These are phyloP conservation scores for Barypeithes pellucidus DNA, from an alignment of 2,888 invertebrate genomes.

Conservation along the genomic window DNA sequence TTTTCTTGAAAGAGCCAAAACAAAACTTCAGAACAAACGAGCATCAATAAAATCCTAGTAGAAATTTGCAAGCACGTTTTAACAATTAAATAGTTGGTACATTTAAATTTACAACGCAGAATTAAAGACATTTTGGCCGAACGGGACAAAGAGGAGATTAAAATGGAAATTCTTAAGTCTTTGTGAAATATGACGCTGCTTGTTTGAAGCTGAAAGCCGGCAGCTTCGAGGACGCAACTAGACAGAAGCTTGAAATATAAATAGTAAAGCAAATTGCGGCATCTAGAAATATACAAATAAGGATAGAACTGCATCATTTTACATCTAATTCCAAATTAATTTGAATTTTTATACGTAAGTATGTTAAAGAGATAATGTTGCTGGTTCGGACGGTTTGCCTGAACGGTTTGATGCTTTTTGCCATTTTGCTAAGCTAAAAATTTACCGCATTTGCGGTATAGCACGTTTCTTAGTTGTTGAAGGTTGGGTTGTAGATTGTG, in stretches of 20 bases:
- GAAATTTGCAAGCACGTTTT: neutral
- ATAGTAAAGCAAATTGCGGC: slow-evolving; percentile 1
- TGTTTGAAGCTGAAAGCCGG: slow-evolving; percentile 46
- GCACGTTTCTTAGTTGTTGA: too few relatives aligned
- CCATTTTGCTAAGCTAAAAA: too few relatives aligned
- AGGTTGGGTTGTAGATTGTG: too few relatives aligned
- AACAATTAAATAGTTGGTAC: slow-evolving; percentile 47
- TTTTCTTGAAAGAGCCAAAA: neutral
- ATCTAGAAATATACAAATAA: neutral
- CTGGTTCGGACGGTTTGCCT: neutral
- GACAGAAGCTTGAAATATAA: slow-evolving; percentile 6
- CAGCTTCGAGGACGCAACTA: slow-evolving; percentile 9
- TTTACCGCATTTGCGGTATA: too few relatives aligned
- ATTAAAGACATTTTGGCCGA: slow-evolving; percentile 48
- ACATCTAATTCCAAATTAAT: neutral
- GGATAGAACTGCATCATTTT: neutral
- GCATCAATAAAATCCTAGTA: neutral
- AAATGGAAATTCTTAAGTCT: slow-evolving; percentile 52
- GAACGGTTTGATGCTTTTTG: too few relatives aligned
- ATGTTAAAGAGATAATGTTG: neutral
- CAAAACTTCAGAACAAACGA: neutral
- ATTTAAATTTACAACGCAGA: slow-evolving; percentile 47
- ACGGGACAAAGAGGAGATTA: slow-evolving; percentile 49
- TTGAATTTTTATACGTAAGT: neutral
- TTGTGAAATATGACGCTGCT: slow-evolving; percentile 49